These are phyloP conservation scores for Mellivora capensis DNA, from an alignment of 2,113 vertebrate species.

Conservation along the genomic window DNA sequence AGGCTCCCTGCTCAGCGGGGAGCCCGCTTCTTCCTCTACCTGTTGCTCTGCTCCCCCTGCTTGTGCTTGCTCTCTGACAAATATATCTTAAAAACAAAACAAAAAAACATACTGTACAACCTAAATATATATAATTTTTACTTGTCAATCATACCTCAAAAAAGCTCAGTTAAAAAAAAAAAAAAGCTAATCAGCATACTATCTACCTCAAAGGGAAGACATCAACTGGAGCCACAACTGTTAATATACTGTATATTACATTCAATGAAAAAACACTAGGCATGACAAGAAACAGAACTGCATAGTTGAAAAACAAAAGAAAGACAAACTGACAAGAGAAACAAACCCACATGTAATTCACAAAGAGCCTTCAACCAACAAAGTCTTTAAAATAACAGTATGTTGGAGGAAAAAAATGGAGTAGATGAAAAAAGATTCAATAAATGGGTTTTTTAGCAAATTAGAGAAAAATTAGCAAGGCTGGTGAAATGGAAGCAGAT, in stretches of 20 bases:
- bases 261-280: neutral
- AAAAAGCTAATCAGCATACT: neutral
- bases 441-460: neutral
- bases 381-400: neutral
- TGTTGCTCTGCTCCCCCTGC: no score
- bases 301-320: neutral
- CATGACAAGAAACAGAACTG: neutral
- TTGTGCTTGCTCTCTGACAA: no score
- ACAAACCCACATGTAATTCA: neutral
- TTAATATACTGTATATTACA: neutral
- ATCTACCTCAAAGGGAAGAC: neutral
- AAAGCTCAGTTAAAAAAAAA: neutral
- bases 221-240: neutral
- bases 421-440: neutral
- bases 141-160: neutral
- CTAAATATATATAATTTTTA: no score
- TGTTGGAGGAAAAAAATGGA: neutral
- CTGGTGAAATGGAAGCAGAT: neutral
- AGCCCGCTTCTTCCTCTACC: no score
- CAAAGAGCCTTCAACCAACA: neutral
- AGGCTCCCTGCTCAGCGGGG: no score
- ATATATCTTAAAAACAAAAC: no score
- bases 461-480: neutral
- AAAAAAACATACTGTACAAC: no score
- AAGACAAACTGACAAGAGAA: neutral